Evolutionary conservation across 2,888 invertebrate genomes (phyloP).

Genomic region (Cheilosia urbana): DNA sequence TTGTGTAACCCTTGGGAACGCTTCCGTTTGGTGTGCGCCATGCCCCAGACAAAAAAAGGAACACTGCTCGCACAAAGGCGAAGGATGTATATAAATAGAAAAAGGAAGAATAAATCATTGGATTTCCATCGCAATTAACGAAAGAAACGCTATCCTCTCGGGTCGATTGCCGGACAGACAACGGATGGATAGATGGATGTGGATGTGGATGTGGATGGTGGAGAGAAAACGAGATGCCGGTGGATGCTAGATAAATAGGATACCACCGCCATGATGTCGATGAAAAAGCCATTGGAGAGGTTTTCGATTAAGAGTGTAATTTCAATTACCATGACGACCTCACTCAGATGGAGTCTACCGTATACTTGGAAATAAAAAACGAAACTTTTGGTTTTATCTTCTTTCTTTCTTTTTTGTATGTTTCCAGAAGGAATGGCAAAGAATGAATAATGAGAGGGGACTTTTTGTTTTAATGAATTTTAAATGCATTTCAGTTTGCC

Average conservation of each 20-base stretch:
- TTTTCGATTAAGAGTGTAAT: slow-evolving; percentile 74
- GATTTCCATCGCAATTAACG: slow-evolving; percentile 74
- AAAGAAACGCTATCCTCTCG: slow-evolving; percentile 68
- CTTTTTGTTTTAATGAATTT: slow-evolving; percentile 44
- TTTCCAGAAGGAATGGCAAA: slow-evolving; percentile 13
- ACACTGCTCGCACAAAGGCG: slow-evolving; percentile 24
- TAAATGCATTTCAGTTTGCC: slow-evolving; percentile 23
- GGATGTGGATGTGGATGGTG: neutral
- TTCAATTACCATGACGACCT: slow-evolving; percentile 69
- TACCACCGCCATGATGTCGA: slow-evolving; percentile 59
- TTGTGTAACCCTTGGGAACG: slow-evolving; percentile 57
- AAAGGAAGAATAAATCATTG: slow-evolving; percentile 70
- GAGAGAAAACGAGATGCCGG: no score
- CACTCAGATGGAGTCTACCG: slow-evolving; percentile 54
- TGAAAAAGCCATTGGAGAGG: slow-evolving; percentile 70
- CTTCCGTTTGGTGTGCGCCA: slow-evolving; percentile 11
- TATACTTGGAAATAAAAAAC: slow-evolving; percentile 25
- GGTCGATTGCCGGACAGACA: slow-evolving; percentile 61
- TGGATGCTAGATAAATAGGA: slow-evolving; percentile 1
- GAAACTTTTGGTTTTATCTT: neutral
- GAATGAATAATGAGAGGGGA: slow-evolving; percentile 53
- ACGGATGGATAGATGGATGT: slow-evolving; percentile 27
- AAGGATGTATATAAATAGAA: slow-evolving; percentile 48
- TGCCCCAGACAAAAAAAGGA: slow-evolving; percentile 14
- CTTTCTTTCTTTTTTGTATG: neutral